A percentile compares a stretch with the other conserved stretches of the same genome.
Conservation (phyloP, 1,140 invertebrate species). For the Drosophila littoralis region DNA sequence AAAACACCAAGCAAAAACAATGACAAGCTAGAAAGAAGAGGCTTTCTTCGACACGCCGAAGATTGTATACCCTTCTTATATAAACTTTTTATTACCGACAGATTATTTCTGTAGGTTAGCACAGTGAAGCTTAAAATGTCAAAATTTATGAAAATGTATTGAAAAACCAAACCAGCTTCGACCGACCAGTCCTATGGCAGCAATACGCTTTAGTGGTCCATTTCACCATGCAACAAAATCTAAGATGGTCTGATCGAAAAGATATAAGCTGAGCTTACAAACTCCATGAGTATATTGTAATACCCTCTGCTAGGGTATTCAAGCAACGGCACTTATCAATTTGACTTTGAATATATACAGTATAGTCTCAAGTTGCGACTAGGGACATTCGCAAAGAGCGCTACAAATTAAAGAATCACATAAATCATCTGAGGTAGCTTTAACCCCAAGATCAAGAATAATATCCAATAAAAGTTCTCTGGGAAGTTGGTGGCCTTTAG, state of each 20-base stretch:
- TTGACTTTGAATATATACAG: constrained; percentile 58
- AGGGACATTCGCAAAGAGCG: neutral
- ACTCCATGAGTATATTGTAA: too few species aligned
- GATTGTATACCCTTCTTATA: neutral
- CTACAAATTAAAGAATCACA: neutral
- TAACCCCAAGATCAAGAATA: too few species aligned
- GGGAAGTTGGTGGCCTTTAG: too few species aligned
- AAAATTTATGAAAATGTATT: too few species aligned
- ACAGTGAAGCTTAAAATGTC: too few species aligned
- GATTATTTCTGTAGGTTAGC: too few species aligned
- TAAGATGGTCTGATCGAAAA: neutral
- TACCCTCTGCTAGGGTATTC: constrained; percentile 1
- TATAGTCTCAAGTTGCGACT: constrained; percentile 38
- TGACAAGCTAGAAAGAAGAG: neutral
- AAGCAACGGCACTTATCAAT: constrained; percentile 60
- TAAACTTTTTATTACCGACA: too few species aligned
- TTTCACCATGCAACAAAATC: too few species aligned
- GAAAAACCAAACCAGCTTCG: too few species aligned
- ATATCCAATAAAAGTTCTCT: too few species aligned
- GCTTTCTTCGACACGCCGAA: neutral
- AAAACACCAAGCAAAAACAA: constrained; percentile 17
- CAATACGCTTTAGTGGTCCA: too few species aligned
- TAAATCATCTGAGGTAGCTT: neutral
- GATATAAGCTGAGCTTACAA: neutral
- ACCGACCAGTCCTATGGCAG: too few species aligned